Evolutionary conservation across 2,888 invertebrate species (phyloP), one percentile per base, ranked within the genome.

Genomic region (Macrosoma leucophasiata): DNA sequence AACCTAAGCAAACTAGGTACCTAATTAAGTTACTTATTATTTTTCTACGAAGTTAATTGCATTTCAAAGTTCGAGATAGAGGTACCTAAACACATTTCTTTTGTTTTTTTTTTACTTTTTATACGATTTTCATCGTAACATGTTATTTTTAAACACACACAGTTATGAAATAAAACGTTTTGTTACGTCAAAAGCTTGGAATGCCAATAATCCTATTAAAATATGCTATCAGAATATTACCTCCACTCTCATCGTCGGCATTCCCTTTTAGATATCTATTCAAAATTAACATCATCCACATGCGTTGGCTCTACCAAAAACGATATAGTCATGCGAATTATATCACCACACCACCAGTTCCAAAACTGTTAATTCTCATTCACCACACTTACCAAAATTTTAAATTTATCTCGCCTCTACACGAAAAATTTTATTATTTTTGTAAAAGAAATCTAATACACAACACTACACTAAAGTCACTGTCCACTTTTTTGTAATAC

Each of bases 301-400:
- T 82, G 81, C 81, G 69, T 59, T 33, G 7, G 7, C 17, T 17
- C 4, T 17, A 5, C 7, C 7, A 17, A 17, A 6, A n/a, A n/a
- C n/a, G n/a, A n/a, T n/a, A n/a, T n/a, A n/a, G n/a, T 50, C 81
- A 81, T 81, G 81, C 81, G 66, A 69, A 60, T 62, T 52, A 57
- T 54, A 46, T 56, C 47, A 46, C 71, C 78, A 79, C 78, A 79
- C 79, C 81, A 72, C 58, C 69, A 58, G 62, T 58, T 56, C 48
- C 50, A 39, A 53, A 61, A 62, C 63, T 62, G 75, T 71, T 72
- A 73, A 66, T 65, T 62, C 55, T 46, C 59, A 67, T 61, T 67
- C 77, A 71, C 77, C 63, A 47, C 73, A 82, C 82, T 82, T 82
- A 82, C 82, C 82, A 63, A 78, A 62, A 57, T 41, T 47, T 49